phyloP scores from a whole-genome alignment of 1,140 invertebrate species.

The Heliothis virescens region DNA sequence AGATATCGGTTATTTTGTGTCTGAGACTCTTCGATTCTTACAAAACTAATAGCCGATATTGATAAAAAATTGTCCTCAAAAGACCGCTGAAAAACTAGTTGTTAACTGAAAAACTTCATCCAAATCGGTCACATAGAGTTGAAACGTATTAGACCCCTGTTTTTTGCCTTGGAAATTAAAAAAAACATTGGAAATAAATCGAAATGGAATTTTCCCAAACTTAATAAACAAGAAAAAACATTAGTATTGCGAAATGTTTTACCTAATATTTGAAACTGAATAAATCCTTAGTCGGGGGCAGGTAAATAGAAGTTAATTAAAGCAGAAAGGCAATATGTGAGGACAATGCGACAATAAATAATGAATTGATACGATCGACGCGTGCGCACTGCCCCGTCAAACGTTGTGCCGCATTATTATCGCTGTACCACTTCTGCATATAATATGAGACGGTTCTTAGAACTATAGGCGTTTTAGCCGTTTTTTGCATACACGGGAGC shows the following conservation, averaged over 20 bases:
- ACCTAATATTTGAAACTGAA: background rate
- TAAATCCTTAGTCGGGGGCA: background rate
- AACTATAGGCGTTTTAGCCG: background rate
- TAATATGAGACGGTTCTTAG: constrained; percentile 20
- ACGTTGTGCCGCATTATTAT: constrained; percentile 38
- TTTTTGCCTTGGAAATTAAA: too few species aligned
- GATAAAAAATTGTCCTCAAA: too few species aligned
- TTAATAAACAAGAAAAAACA: too few species aligned
- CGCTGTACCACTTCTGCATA: constrained; percentile 12
- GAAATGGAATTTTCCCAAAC: too few species aligned
- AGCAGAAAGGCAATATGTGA: constrained; percentile 20
- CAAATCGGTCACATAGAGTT: too few species aligned
- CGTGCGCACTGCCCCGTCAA: constrained; percentile 47
- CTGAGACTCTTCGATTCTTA: too few species aligned
- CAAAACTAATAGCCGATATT: too few species aligned
- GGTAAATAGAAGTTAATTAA: constrained; percentile 37
- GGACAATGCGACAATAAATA: constrained; percentile 58
- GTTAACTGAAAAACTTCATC: too few species aligned
- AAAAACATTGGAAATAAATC: too few species aligned
- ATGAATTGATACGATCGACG: constrained; percentile 53
- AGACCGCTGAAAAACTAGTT: too few species aligned
- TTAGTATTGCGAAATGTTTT: background rate
- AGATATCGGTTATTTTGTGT: too few species aligned
- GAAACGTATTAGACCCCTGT: too few species aligned
- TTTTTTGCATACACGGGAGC: background rate